Conservation (phyloP, 2,113 vertebrate genomes). For the Dicentrarchus labrax region DNA sequence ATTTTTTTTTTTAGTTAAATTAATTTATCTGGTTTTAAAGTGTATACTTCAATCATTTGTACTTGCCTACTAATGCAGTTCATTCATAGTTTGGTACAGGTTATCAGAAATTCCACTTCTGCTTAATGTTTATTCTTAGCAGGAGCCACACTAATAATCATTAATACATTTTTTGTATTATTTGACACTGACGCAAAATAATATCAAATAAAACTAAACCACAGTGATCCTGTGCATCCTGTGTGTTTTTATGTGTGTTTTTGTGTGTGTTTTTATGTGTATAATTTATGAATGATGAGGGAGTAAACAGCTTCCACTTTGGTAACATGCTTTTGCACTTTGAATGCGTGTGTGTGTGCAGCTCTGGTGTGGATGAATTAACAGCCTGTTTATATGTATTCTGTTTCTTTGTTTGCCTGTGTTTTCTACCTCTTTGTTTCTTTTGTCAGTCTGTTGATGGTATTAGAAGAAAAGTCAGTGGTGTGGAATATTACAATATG, state of each 20-base stretch:
- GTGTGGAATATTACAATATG: no score
- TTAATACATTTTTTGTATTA: background rate
- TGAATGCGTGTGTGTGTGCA: conserved; percentile 46
- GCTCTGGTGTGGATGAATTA: conserved; percentile 47
- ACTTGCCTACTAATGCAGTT: background rate
- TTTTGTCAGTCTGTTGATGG: background rate
- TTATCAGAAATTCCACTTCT: background rate
- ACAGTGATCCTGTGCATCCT: background rate
- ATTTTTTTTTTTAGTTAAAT: no score
- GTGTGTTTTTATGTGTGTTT: conserved; percentile 38
- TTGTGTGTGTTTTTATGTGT: conserved; percentile 68
- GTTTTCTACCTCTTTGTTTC: background rate
- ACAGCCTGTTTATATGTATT: background rate
- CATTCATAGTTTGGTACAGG: background rate
- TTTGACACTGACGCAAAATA: background rate
- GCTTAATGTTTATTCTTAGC: background rate
- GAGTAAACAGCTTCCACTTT: conserved; percentile 92
- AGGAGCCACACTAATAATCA: background rate
- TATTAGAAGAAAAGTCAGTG: no score
- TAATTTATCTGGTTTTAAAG: no score
- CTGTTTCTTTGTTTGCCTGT: background rate
- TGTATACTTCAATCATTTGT: background rate
- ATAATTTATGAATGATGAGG: conserved; percentile 87
- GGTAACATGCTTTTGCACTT: conserved; percentile 97
- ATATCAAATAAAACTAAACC: background rate